These are phyloP conservation scores for Drosophila saltans DNA, from an alignment of 1,140 invertebrate species.

Conservation along the genomic window DNA sequence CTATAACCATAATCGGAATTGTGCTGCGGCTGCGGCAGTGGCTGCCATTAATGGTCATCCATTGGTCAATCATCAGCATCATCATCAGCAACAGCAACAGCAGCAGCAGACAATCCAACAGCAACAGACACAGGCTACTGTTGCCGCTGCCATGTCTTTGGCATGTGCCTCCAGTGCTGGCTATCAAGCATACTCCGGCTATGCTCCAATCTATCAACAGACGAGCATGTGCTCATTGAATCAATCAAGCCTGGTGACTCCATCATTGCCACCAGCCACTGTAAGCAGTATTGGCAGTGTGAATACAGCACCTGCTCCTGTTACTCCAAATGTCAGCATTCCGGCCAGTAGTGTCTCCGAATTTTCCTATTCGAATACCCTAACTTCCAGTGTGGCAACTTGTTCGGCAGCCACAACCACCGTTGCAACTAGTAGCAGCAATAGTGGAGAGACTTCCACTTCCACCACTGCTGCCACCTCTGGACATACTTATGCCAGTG, in stretches of 20 bases:
- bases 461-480: background rate
- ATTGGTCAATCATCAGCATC: conserved; percentile 23
- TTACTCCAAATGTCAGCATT: conserved; percentile 7
- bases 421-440: background rate
- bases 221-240: conserved; percentile 10
- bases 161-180: conserved; percentile 1
- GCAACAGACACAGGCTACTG: conserved; percentile 18
- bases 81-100: conserved; percentile 23
- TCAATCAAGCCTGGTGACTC: background rate
- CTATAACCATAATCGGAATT: conserved; percentile 63
- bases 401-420: conserved; percentile 10
- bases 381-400: conserved; percentile 17
- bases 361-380: conserved; percentile 17
- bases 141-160: conserved; percentile 11
- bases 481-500: conserved; percentile 24
- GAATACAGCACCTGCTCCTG: background rate
- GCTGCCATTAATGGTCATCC: conserved; percentile 42
- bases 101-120: background rate
- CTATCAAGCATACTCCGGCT: conserved; percentile 26
- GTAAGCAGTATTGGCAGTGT: background rate
- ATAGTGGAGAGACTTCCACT: conserved; percentile 4
- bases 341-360: conserved; percentile 1
- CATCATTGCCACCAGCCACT: conserved; percentile 9
- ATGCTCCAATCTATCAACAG: conserved; percentile 48
- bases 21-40: conserved; percentile 49